A percentile compares a stretch with the other conserved stretches of the same genome.
These are phyloP conservation scores for Reinhardtius hippoglossoides DNA, from an alignment of 2,113 vertebrate species.

Conservation along the genomic window DNA sequence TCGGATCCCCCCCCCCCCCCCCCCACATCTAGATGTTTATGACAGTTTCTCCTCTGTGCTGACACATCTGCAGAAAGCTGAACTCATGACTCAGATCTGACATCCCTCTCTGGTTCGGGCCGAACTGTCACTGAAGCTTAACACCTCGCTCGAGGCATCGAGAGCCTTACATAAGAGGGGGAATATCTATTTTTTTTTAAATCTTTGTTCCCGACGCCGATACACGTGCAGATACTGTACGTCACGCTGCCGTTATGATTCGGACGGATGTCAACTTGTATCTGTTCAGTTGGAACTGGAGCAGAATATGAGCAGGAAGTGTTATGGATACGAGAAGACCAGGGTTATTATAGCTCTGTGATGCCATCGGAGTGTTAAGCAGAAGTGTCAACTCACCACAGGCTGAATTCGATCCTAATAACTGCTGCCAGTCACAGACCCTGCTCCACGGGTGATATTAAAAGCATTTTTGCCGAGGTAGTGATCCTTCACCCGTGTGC, in stretches of 20 bases:
- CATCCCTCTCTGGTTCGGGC: slow-evolving; percentile 40
- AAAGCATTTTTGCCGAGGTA: slow-evolving; percentile 56
- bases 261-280: slow-evolving; percentile 29
- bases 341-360: slow-evolving; percentile 8
- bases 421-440: slow-evolving; percentile 51
- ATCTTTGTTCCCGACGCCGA: slow-evolving; percentile 25
- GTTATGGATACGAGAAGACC: slow-evolving; percentile 14
- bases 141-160: slow-evolving; percentile 46
- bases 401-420: slow-evolving; percentile 39
- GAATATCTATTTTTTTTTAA: slow-evolving; percentile 34
- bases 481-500: slow-evolving; percentile 20
- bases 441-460: slow-evolving; percentile 32
- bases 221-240: slow-evolving; percentile 7
- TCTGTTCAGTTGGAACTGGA: slow-evolving; percentile 16
- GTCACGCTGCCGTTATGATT: slow-evolving; percentile 2
- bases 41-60: slow-evolving; percentile 21
- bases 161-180: slow-evolving; percentile 31
- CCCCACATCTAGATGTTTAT: slow-evolving; percentile 26
- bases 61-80: slow-evolving; percentile 32
- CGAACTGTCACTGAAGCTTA: slow-evolving; percentile 45
- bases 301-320: slow-evolving; percentile 3
- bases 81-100: slow-evolving; percentile 40
- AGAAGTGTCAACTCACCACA: slow-evolving; percentile 26
- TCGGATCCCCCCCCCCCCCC: neutral
- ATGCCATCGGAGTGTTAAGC: slow-evolving; percentile 28